Conservation (phyloP, 2,888 invertebrate species). For the Torymus texanus region DNA sequence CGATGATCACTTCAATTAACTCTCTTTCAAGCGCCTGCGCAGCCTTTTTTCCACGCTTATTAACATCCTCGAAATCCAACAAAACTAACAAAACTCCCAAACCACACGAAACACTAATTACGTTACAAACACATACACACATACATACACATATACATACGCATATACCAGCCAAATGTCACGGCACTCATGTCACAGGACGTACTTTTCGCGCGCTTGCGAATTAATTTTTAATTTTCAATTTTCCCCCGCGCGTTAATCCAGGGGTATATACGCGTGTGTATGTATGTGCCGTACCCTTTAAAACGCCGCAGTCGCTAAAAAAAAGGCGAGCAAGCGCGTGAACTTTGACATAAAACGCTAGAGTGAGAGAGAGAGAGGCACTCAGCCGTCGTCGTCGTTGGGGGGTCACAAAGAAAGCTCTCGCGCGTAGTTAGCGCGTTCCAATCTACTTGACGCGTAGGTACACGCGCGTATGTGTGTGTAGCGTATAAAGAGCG, state of each 20-base stretch:
- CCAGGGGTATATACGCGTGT: neutral
- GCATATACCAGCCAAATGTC: too few relatives aligned
- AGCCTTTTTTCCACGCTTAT: neutral
- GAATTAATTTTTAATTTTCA: slow-evolving; percentile 21
- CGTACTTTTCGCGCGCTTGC: neutral
- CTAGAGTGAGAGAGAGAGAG: neutral
- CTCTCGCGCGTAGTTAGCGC: slow-evolving; percentile 16
- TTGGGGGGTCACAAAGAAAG: slow-evolving; percentile 29
- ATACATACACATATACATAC: too few relatives aligned
- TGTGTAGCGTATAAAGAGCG: neutral
- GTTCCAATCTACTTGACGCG: slow-evolving; percentile 30
- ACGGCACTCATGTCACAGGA: too few relatives aligned
- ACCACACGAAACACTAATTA: too few relatives aligned
- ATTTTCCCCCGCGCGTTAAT: slow-evolving; percentile 3
- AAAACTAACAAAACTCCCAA: too few relatives aligned
- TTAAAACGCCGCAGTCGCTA: neutral
- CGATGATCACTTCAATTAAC: too few relatives aligned
- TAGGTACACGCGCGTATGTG: too few relatives aligned
- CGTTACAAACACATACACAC: too few relatives aligned
- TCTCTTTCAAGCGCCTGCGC: too few relatives aligned
- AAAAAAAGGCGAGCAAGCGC: neutral
- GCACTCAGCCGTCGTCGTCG: slow-evolving; percentile 20
- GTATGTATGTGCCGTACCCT: too few relatives aligned
- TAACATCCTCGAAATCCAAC: too few relatives aligned
- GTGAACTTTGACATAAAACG: neutral